Conservation (phyloP, 2,888 invertebrate genomes). For the Meiosimyza platycephala region DNA sequence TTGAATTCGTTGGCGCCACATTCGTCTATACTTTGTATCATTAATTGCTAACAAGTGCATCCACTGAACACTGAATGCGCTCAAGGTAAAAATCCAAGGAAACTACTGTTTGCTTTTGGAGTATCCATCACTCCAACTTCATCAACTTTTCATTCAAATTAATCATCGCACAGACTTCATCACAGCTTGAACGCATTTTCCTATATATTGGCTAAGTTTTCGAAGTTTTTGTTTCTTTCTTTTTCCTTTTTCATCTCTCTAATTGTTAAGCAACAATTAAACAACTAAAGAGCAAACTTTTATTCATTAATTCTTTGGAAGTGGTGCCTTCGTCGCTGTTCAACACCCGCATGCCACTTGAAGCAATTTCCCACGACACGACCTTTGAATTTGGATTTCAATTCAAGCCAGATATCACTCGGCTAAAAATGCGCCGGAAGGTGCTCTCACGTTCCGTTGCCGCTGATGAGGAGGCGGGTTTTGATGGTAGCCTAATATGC, state of each 20-base stretch:
- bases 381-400: constrained; percentile 21
- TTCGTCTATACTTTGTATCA: constrained; percentile 2
- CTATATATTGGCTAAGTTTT: background rate
- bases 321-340: constrained; percentile 29
- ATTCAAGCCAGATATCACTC: background rate
- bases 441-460: constrained; percentile 39
- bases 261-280: constrained; percentile 42
- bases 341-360: constrained; percentile 63
- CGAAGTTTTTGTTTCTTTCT: background rate
- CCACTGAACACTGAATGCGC: background rate
- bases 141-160: background rate
- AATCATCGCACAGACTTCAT: background rate
- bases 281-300: constrained; percentile 33
- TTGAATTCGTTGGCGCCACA: constrained; percentile 23
- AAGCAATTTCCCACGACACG: constrained; percentile 60
- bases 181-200: constrained; percentile 6
- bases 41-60: constrained; percentile 28
- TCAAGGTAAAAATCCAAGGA: constrained; percentile 12
- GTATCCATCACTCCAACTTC: background rate
- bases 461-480: constrained; percentile 34
- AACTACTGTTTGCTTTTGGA: constrained; percentile 33
- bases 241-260: background rate
- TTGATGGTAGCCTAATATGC: background rate
- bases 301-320: constrained; percentile 41
- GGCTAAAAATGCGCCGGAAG: constrained; percentile 36